A percentile compares a stretch with the other conserved stretches of the same genome.
These are phyloP conservation scores for Hydraecia micacea DNA, from an alignment of 2,888 invertebrate genomes.

Conservation along the genomic window DNA sequence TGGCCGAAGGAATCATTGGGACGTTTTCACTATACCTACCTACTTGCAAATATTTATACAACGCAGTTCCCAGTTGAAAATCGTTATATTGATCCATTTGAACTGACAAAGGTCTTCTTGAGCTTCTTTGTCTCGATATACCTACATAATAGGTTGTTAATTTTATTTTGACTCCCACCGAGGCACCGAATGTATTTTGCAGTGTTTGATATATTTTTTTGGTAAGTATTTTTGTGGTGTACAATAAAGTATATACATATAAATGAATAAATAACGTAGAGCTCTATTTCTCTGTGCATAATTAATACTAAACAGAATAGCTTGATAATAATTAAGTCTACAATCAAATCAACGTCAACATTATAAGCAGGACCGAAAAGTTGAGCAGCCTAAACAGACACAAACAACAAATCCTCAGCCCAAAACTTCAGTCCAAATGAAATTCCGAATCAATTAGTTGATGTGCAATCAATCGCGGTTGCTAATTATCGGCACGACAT, in stretches of 20 bases:
- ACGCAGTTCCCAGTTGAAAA: no score
- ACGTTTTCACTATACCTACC: background rate
- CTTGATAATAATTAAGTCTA: background rate
- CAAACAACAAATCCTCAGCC: constrained; percentile 2
- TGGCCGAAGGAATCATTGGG: background rate
- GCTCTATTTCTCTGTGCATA: background rate
- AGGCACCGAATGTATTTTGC: no score
- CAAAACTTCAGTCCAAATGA: constrained; percentile 23
- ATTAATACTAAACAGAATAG: background rate
- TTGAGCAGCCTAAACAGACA: constrained; percentile 8
- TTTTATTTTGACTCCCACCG: background rate
- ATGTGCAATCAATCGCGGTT: constrained; percentile 60
- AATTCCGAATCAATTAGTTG: constrained; percentile 63
- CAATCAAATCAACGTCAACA: background rate
- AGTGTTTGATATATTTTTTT: no score
- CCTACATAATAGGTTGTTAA: no score
- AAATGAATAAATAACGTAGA: background rate
- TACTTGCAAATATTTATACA: background rate
- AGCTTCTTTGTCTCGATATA: background rate
- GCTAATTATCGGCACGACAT: constrained; percentile 62
- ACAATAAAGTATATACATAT: no score
- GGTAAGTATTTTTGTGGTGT: no score
- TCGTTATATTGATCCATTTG: background rate
- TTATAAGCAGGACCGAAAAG: constrained; percentile 12
- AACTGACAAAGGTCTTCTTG: background rate